Conservation (phyloP, 2,888 invertebrate genomes). For the Xanthia icteritia region DNA sequence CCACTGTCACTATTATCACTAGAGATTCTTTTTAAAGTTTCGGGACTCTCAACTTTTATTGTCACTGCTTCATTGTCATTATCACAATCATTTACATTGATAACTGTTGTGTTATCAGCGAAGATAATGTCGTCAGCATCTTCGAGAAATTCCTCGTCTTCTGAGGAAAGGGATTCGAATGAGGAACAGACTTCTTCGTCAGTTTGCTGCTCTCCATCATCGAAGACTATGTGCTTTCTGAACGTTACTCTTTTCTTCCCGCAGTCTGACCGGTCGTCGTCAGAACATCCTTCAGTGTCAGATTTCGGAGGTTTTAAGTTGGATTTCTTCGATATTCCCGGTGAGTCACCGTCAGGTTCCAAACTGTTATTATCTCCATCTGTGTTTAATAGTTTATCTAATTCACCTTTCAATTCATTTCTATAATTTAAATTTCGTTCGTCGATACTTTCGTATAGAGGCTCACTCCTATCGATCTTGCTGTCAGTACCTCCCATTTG, state of each 20-base stretch:
- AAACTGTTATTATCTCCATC: conserved; percentile 69
- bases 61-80: conserved; percentile 70
- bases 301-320: conserved; percentile 85
- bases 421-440: conserved; percentile 76
- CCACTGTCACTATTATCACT: conserved; percentile 89
- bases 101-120: conserved; percentile 80
- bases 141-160: conserved; percentile 83
- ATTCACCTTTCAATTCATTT: conserved; percentile 81
- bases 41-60: conserved; percentile 78
- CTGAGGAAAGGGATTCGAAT: conserved; percentile 85
- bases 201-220: conserved; percentile 88
- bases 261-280: conserved; percentile 86
- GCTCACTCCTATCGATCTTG: conserved; percentile 73
- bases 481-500: conserved; percentile 83
- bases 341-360: conserved; percentile 74
- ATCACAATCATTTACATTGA: conserved; percentile 73
- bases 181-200: conserved; percentile 85
- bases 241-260: conserved; percentile 88
- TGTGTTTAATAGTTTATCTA: conserved; percentile 75
- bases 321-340: conserved; percentile 81
- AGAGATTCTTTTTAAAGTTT: conserved; percentile 80
- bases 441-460: conserved; percentile 78
- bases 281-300: conserved; percentile 85
- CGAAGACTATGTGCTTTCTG: conserved; percentile 87
- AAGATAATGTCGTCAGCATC: conserved; percentile 80